Evolutionary conservation across 2,888 invertebrate species (phyloP), one percentile per base, ranked within the genome.

Genomic region (Crioceris asparagi): DNA sequence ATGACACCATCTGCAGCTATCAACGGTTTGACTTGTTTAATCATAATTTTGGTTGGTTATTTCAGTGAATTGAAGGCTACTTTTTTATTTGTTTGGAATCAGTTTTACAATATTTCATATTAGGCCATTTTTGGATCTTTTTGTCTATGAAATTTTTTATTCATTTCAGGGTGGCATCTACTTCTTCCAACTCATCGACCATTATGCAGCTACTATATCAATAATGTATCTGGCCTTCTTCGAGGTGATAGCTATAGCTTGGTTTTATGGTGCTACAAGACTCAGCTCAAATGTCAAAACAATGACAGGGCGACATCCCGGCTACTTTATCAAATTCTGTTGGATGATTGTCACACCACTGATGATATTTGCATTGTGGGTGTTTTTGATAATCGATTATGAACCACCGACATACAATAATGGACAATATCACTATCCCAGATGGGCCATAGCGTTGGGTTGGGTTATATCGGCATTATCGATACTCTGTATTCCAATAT

Each of bases 221-320:
- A 84, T 92, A 35, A 83, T 92, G 68, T 91, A 88, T 59, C 72
- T 92, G 47, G 91, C 92, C 21, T 91, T 93, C 65, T 91, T 92
- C 56, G 92, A 93, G 71, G 82, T 90, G 33, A 82, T 91, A 36
- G 92, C 83, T 6, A 79, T 93, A 42, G 79, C 87, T 4, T 93
- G 92, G 91, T 83, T 88, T 58, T 93, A 92, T 58, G 92, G 92
- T 23, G 83, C 84, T 1, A 75, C 75, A 38, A 71, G 83, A 50
- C 64, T 92, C 41, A 80, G 86, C 5, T 76, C 74, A 53, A 88
- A 92, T 59, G 79, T 92, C 10, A 79, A 85, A 61, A 84, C 87
- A 56, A 92, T 92, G 90, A 91, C 90, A 18, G 88, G 88, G 49
- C 69, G 72, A 19, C 71, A 74, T 37, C 90, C 91, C 0, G 81